These are phyloP conservation scores for Drusus annulatus DNA, from an alignment of 1,140 invertebrate genomes.

Conservation along the genomic window DNA sequence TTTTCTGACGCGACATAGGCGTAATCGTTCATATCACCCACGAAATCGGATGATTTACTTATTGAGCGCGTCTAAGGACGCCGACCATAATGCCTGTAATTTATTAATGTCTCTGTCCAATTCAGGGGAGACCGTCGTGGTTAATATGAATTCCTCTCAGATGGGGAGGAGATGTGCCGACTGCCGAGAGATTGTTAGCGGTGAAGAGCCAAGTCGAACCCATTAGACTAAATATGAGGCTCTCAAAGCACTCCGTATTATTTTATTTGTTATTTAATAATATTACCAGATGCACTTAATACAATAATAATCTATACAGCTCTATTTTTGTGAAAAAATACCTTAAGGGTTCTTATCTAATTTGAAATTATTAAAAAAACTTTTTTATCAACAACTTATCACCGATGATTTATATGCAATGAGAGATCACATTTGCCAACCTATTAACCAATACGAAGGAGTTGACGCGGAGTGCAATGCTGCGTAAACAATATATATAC, in stretches of 20 bases:
- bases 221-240: constrained; percentile 23
- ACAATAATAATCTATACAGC: too few species aligned
- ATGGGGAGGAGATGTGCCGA: constrained; percentile 22
- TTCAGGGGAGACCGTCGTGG: constrained; percentile 44
- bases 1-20: constrained; percentile 1
- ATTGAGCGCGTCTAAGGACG: constrained; percentile 1
- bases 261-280: too few species aligned
- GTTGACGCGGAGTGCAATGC: too few species aligned
- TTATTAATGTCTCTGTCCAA: constrained; percentile 48
- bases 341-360: too few species aligned
- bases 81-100: constrained; percentile 36
- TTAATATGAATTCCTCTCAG: constrained; percentile 44
- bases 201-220: background rate
- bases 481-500: too few species aligned
- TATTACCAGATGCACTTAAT: too few species aligned
- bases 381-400: too few species aligned
- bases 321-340: too few species aligned
- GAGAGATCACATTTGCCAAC: too few species aligned
- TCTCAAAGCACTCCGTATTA: background rate
- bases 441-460: too few species aligned
- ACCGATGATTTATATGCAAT: too few species aligned
- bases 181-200: constrained; percentile 33
- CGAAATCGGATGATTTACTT: background rate
- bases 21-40: constrained; percentile 12
- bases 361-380: too few species aligned